Evolutionary conservation across 2,113 vertebrate species (phyloP).

Genomic region (Oreochromis spilurus): DNA sequence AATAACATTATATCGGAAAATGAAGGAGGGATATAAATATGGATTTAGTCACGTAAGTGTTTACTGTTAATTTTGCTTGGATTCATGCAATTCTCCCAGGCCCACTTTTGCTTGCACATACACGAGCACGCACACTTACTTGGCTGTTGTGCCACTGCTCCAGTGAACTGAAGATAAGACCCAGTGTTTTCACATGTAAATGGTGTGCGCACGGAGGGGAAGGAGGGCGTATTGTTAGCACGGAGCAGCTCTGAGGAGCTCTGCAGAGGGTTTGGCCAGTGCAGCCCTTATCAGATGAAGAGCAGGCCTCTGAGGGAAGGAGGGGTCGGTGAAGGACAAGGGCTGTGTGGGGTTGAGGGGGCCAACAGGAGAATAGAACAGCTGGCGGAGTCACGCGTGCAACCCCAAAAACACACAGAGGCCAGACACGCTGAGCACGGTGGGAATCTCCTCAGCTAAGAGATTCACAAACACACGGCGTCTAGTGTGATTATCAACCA

Average conservation of each 20-base stretch:
- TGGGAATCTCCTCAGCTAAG: slow-evolving; percentile 67
- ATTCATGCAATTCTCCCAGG: neutral
- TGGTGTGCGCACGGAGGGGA: slow-evolving; percentile 46
- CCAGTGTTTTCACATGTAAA: slow-evolving; percentile 75
- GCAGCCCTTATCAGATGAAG: slow-evolving; percentile 74
- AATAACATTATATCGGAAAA: neutral
- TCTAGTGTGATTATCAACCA: slow-evolving; percentile 72
- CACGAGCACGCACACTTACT: slow-evolving; percentile 10
- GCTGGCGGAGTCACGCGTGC: slow-evolving; percentile 74
- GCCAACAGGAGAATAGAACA: slow-evolving; percentile 69
- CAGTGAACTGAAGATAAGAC: slow-evolving; percentile 69
- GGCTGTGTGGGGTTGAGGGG: slow-evolving; percentile 48
- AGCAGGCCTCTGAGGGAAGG: slow-evolving; percentile 64
- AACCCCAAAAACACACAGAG: slow-evolving; percentile 69
- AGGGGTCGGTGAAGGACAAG: slow-evolving; percentile 37
- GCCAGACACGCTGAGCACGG: slow-evolving; percentile 70
- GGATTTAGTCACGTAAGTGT: neutral
- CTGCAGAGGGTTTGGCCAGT: slow-evolving; percentile 54
- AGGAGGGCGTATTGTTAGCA: slow-evolving; percentile 58
- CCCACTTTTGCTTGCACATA: slow-evolving; percentile 16
- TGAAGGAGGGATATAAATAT: neutral
- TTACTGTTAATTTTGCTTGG: neutral
- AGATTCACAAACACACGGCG: slow-evolving; percentile 66
- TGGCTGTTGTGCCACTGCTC: slow-evolving; percentile 56
- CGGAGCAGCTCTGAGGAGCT: slow-evolving; percentile 56